Evolutionary conservation across 2,888 invertebrate species (phyloP).

Genomic region (Caenorhabditis sinica): DNA sequence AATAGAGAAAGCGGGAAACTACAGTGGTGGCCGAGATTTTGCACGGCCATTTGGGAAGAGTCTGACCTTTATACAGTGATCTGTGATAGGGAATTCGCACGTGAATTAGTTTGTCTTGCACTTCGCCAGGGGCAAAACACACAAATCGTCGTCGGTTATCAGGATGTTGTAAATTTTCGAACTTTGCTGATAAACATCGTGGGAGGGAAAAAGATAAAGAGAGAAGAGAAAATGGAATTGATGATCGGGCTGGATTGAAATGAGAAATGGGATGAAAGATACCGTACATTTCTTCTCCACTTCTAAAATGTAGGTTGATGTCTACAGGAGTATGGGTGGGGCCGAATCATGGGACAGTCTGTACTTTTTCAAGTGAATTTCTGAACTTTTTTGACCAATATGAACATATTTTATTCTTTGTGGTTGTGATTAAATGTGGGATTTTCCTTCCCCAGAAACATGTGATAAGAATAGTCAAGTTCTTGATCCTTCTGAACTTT

Average conservation of each 20-base stretch:
- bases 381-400: neutral
- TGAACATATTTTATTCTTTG: too few relatives aligned
- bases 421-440: too few relatives aligned
- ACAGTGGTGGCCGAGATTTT: neutral
- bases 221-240: neutral
- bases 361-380: neutral
- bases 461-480: too few relatives aligned
- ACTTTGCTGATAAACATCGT: constrained; percentile 15
- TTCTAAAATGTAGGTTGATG: constrained; percentile 25
- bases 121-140: constrained; percentile 27
- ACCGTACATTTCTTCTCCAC: neutral
- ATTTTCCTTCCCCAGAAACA: too few relatives aligned
- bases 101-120: constrained; percentile 4
- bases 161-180: constrained; percentile 15
- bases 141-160: constrained; percentile 7
- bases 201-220: neutral
- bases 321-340: neutral
- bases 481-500: too few relatives aligned
- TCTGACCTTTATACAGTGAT: neutral
- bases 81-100: neutral
- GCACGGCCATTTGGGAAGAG: too few relatives aligned
- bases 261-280: constrained; percentile 7
- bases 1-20: neutral
- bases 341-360: neutral
- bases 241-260: constrained; percentile 1